phyloP scores from a whole-genome alignment of 2,113 vertebrate species.

The Nycticryphes semicollaris region DNA sequence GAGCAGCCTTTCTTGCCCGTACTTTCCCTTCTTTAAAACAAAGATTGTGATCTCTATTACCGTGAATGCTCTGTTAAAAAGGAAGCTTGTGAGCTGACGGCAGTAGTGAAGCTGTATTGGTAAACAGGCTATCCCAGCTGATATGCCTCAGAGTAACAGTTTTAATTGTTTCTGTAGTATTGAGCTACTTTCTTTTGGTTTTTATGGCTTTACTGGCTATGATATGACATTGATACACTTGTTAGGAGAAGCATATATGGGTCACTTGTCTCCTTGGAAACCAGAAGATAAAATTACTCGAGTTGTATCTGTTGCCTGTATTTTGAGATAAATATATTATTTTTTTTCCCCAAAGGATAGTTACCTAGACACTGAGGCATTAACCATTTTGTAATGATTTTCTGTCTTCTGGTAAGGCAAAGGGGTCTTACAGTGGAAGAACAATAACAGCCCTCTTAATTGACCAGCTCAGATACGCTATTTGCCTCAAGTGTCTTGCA shows the following conservation, averaged over 20 bases:
- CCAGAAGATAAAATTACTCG: slow-evolving; percentile 75
- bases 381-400: slow-evolving; percentile 23
- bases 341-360: slow-evolving; percentile 28
- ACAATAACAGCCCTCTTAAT: neutral
- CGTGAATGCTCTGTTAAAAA: neutral
- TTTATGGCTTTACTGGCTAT: slow-evolving; percentile 59
- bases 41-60: neutral
- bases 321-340: slow-evolving; percentile 43
- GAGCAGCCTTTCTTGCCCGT: neutral
- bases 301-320: slow-evolving; percentile 60
- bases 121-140: neutral
- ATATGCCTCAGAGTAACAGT: neutral
- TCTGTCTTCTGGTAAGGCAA: neutral
- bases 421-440: neutral
- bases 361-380: neutral
- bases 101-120: neutral
- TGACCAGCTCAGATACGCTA: neutral
- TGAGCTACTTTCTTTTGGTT: neutral
- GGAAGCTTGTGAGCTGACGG: neutral
- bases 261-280: slow-evolving; percentile 81
- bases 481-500: neutral
- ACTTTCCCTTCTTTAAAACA: neutral
- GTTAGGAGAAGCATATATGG: slow-evolving; percentile 13
- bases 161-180: neutral
- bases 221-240: slow-evolving; percentile 31